These are phyloP conservation scores for Epinotia nisella DNA, from an alignment of 2,888 invertebrate species.

Conservation along the genomic window DNA sequence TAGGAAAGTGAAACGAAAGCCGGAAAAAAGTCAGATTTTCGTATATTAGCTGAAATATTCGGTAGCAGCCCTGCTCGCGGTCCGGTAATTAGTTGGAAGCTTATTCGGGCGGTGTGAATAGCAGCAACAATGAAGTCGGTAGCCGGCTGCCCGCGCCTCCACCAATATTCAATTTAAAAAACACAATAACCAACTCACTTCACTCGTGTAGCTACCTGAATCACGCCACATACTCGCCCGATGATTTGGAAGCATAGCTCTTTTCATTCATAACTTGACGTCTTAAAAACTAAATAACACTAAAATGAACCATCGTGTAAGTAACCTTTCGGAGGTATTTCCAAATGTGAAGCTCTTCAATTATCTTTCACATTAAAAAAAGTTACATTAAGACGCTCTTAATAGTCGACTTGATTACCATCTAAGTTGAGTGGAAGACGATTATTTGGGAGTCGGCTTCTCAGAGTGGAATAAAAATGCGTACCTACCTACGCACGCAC, in stretches of 20 bases:
- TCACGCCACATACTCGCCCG: constrained; percentile 27
- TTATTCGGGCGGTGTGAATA: constrained; percentile 72
- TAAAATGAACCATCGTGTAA: constrained; percentile 49
- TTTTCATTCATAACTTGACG: constrained; percentile 24
- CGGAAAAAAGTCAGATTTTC: not conserved
- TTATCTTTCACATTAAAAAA: constrained; percentile 70
- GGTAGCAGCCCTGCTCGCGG: constrained; percentile 62
- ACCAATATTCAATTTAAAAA: constrained; percentile 72
- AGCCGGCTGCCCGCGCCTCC: constrained; percentile 60
- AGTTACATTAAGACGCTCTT: constrained; percentile 79
- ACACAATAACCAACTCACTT: constrained; percentile 57
- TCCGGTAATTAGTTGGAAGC: constrained; percentile 74
- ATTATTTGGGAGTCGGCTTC: constrained; percentile 80
- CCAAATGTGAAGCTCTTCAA: constrained; percentile 65
- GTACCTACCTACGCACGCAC: constrained; percentile 75
- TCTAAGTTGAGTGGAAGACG: constrained; percentile 82
- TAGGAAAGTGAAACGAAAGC: too few relatives aligned
- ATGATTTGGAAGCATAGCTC: constrained; percentile 25
- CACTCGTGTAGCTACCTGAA: constrained; percentile 34
- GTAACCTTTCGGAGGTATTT: constrained; percentile 45
- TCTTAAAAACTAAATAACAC: constrained; percentile 5
- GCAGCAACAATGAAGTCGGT: constrained; percentile 73
- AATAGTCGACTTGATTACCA: constrained; percentile 82
- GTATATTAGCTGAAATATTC: not conserved
- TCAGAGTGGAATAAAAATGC: constrained; percentile 76